A percentile compares a stretch with the other conserved stretches of the same genome.
These are phyloP conservation scores for Carcinoscorpius rotundicauda DNA, from an alignment of 1,140 invertebrate species.

Conservation along the genomic window DNA sequence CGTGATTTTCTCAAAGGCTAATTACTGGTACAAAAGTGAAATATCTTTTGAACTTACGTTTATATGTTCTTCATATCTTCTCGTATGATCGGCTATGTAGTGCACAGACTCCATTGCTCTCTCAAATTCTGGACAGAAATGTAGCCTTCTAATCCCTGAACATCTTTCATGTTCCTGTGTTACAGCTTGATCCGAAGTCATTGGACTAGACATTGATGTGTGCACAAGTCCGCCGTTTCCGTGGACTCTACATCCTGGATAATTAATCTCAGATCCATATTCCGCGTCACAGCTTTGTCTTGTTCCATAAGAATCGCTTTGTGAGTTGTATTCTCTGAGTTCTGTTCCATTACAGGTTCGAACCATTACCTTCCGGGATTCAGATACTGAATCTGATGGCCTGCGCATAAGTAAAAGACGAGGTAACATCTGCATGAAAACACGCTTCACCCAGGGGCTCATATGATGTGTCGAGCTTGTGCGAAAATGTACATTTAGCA, in stretches of 20 bases:
- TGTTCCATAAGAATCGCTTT: neutral
- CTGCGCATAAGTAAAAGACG: slow-evolving; percentile 41
- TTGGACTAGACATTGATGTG: no score
- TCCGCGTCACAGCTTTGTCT: no score
- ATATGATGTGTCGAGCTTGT: slow-evolving; percentile 93
- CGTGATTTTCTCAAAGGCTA: no score
- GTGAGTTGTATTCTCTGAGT: neutral
- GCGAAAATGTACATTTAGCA: slow-evolving; percentile 96
- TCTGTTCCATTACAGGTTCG: slow-evolving; percentile 21
- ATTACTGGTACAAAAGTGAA: no score
- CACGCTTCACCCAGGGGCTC: slow-evolving; percentile 71
- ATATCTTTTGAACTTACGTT: slow-evolving; percentile 14
- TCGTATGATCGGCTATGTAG: slow-evolving; percentile 21
- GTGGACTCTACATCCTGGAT: slow-evolving; percentile 7
- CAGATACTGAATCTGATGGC: slow-evolving; percentile 22
- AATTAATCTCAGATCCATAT: no score
- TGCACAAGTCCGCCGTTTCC: no score
- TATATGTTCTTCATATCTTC: slow-evolving; percentile 19
- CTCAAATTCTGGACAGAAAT: slow-evolving; percentile 20
- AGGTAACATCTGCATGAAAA: slow-evolving; percentile 81
- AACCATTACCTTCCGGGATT: slow-evolving; percentile 17
- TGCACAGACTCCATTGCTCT: slow-evolving; percentile 21
- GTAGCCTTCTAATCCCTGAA: slow-evolving; percentile 6
- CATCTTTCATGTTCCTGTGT: slow-evolving; percentile 7
- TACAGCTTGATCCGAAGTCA: no score